Conservation (phyloP, 2,888 invertebrate genomes). For the Petrolisthes cinctipes region DNA sequence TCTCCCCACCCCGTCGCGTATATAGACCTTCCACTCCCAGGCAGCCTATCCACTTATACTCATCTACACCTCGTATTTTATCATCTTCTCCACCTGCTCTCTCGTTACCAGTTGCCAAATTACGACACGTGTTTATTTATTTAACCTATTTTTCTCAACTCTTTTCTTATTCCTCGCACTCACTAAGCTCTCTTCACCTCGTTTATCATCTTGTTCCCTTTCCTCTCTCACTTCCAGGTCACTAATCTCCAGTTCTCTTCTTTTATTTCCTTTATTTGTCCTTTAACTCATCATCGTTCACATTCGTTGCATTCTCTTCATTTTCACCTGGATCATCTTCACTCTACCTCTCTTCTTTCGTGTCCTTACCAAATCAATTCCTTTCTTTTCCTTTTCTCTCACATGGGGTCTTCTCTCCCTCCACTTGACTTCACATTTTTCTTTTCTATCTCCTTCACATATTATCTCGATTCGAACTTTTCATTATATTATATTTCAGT, state of each 20-base stretch:
- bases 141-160: background rate
- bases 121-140: too few relatives aligned
- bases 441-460: too few relatives aligned
- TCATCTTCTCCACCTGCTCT: background rate
- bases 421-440: background rate
- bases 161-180: background rate
- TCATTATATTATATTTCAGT: too few relatives aligned
- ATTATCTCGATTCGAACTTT: too few relatives aligned
- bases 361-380: background rate
- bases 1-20: background rate
- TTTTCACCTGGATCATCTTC: too few relatives aligned
- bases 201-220: background rate
- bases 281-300: too few relatives aligned
- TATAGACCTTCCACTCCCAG: background rate
- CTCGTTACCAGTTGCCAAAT: background rate
- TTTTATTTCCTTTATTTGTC: too few relatives aligned
- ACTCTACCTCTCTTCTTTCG: too few relatives aligned
- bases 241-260: too few relatives aligned
- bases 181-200: too few relatives aligned
- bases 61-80: background rate
- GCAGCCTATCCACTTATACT: background rate
- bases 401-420: background rate
- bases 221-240: background rate
- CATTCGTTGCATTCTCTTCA: too few relatives aligned
- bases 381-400: background rate